These are phyloP conservation scores for Natator depressus DNA, from an alignment of 2,113 vertebrate genomes.

Conservation along the genomic window DNA sequence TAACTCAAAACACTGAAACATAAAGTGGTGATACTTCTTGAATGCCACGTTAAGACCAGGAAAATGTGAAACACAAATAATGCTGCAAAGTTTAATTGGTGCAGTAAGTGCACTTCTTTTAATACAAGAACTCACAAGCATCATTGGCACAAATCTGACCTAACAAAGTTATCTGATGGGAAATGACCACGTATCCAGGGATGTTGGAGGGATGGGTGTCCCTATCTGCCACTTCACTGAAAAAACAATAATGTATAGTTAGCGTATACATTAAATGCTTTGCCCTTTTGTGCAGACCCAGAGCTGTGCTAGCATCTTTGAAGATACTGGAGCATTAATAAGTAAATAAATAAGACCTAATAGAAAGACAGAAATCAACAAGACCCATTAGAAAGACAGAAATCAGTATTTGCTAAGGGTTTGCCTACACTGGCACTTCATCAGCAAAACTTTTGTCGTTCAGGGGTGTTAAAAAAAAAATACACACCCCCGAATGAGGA, in stretches of 20 bases:
- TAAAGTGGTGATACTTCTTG: background rate
- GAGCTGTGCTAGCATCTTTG: background rate
- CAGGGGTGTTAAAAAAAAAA: too few species aligned
- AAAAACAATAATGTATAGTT: background rate
- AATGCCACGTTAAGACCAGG: background rate
- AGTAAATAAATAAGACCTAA: background rate
- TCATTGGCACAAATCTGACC: background rate
- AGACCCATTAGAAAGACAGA: background rate
- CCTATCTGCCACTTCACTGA: background rate
- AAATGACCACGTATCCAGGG: background rate
- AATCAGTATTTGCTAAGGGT: background rate
- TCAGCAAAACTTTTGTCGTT: too few species aligned
- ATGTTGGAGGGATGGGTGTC: background rate
- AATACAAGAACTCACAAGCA: background rate
- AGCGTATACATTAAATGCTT: background rate
- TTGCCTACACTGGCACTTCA: too few species aligned
- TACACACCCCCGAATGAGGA: too few species aligned
- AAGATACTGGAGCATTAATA: background rate
- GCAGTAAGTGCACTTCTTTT: background rate
- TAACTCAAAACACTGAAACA: background rate
- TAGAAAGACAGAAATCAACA: background rate
- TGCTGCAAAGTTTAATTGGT: background rate
- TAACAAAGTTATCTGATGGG: slow-evolving; percentile 41
- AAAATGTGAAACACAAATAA: background rate
- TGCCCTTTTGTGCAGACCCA: background rate